These are phyloP conservation scores for Baronia brevicornis DNA, from an alignment of 2,888 invertebrate genomes.

Conservation along the genomic window DNA sequence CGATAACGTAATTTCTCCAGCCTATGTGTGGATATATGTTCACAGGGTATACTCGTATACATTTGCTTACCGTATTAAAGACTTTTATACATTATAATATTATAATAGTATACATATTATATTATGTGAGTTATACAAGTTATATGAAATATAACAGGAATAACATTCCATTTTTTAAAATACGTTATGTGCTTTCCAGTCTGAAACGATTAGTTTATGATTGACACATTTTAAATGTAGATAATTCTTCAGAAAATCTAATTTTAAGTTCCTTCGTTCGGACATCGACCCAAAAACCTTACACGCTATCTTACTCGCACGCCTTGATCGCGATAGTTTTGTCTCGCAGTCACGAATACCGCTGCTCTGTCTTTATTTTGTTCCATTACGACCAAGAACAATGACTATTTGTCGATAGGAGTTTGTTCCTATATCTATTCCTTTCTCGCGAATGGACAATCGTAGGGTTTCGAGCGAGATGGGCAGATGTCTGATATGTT, in stretches of 20 bases:
- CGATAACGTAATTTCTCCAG: too few relatives aligned
- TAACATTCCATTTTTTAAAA: too few relatives aligned
- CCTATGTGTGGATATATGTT: too few relatives aligned
- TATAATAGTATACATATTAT: background rate
- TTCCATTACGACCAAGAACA: constrained; percentile 73
- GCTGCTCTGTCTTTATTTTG: constrained; percentile 73
- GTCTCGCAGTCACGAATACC: constrained; percentile 72
- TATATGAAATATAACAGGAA: too few relatives aligned
- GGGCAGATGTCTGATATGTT: constrained; percentile 33
- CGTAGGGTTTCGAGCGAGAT: constrained; percentile 42
- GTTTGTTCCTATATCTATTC: constrained; percentile 53
- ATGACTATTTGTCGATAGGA: constrained; percentile 64
- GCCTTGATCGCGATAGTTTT: constrained; percentile 36
- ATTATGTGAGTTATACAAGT: background rate
- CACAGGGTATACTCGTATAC: too few relatives aligned
- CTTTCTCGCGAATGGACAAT: constrained; percentile 34
- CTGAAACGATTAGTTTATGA: constrained; percentile 23
- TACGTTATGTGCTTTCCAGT: background rate
- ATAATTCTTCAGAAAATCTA: constrained; percentile 61
- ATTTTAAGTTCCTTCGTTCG: constrained; percentile 68
- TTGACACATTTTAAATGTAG: constrained; percentile 53
- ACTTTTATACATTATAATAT: background rate
- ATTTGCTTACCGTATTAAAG: too few relatives aligned
- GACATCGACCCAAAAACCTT: constrained; percentile 72
- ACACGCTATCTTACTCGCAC: constrained; percentile 49